A percentile compares a stretch with the other conserved stretches of the same genome.
Conservation (phyloP, 1,140 invertebrate genomes). For the Eriosoma lanigerum region DNA sequence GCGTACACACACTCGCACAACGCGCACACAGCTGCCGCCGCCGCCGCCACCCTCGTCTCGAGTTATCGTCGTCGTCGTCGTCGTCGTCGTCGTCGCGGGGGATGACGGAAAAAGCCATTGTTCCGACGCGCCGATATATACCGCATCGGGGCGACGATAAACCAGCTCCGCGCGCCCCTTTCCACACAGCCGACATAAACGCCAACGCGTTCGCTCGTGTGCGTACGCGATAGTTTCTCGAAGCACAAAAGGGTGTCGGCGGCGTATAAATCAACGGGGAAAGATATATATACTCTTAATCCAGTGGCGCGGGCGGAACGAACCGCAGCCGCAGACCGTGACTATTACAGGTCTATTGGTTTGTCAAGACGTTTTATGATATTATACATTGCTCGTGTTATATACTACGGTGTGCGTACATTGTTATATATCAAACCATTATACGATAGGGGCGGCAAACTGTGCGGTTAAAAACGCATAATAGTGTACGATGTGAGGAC, state of each 20-base stretch:
- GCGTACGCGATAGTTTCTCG: background rate
- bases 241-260: constrained; percentile 5
- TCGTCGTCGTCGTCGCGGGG: background rate
- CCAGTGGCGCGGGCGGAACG: background rate
- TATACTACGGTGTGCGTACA: background rate
- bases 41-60: no score
- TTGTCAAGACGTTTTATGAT: constrained; percentile 12
- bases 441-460: background rate
- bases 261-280: constrained; percentile 37
- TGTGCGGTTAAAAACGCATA: background rate
- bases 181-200: constrained; percentile 26
- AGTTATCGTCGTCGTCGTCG: no score
- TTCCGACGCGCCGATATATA: constrained; percentile 6
- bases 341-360: constrained; percentile 25
- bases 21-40: background rate
- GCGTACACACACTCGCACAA: background rate
- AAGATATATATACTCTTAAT: constrained; percentile 8
- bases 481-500: no score
- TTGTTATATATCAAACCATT: background rate
- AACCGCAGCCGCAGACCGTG: background rate
- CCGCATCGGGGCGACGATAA: background rate
- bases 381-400: background rate
- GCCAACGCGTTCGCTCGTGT: background rate
- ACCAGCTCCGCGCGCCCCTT: background rate
- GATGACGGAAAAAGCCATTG: constrained; percentile 45